phyloP scores from a whole-genome alignment of 92 coral and sea anemone species.

The Phenganax subtilis region DNA sequence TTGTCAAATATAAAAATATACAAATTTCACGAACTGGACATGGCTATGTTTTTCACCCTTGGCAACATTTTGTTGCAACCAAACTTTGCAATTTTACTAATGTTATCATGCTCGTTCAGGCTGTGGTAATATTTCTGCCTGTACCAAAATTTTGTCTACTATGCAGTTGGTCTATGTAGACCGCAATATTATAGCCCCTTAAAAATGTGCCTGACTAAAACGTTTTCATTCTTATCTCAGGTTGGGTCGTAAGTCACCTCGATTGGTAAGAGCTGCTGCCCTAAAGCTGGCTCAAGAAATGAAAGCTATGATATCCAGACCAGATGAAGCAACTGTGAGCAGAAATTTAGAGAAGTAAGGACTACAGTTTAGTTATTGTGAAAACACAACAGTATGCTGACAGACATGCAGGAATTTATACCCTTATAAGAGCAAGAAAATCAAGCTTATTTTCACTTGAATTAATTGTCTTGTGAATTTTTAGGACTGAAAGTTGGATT shows the following conservation, averaged over 20 bases:
- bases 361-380: background rate
- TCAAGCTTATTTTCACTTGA: background rate
- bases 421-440: too few relatives aligned
- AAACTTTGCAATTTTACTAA: too few relatives aligned
- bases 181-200: background rate
- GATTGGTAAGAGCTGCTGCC: slow-evolving; percentile 96
- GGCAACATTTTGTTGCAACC: too few relatives aligned
- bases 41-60: too few relatives aligned
- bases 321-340: slow-evolving; percentile 73
- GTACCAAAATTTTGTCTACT: too few relatives aligned
- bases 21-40: too few relatives aligned
- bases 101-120: too few relatives aligned
- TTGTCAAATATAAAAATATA: background rate
- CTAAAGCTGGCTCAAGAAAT: slow-evolving; percentile 90
- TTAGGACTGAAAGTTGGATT: slow-evolving; percentile 93
- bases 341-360: slow-evolving; percentile 88
- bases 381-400: background rate
- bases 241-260: slow-evolving; percentile 97
- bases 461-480: background rate
- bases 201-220: background rate
- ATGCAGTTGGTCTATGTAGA: too few relatives aligned
- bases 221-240: slow-evolving; percentile 24
- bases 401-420: background rate
- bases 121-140: too few relatives aligned
- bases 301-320: slow-evolving; percentile 80